phyloP scores from a whole-genome alignment of 92 coral and sea anemone genomes.

The Umimayanthus chanpuru region DNA sequence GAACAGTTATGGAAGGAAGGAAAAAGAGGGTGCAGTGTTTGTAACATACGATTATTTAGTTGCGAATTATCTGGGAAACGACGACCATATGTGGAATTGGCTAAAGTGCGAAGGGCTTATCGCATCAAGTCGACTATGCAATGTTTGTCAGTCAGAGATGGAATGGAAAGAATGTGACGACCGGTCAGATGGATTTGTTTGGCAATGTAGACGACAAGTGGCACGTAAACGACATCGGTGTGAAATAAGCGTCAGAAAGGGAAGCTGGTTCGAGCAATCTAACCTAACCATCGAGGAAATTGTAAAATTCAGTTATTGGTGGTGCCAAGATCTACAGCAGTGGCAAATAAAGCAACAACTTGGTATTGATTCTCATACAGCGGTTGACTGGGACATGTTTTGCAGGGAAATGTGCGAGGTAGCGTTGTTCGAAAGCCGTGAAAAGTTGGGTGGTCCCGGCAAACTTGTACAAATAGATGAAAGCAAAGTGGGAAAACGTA shows the following conservation, averaged over 20 bases:
- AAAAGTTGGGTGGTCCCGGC: too few species aligned
- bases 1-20: too few species aligned
- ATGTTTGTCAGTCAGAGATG: too few species aligned
- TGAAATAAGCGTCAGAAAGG: slow-evolving; percentile 41
- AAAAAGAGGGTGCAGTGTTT: too few species aligned
- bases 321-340: slow-evolving; percentile 42
- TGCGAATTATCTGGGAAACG: too few species aligned
- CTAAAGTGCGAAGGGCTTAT: too few species aligned
- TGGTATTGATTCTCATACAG: slow-evolving; percentile 38
- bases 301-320: slow-evolving; percentile 39
- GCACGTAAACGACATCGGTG: slow-evolving; percentile 44
- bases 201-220: slow-evolving; percentile 45
- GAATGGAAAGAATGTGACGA: slow-evolving; percentile 20
- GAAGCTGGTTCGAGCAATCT: slow-evolving; percentile 52
- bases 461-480: too few species aligned
- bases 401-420: slow-evolving; percentile 58
- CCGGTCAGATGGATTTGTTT: slow-evolving; percentile 42
- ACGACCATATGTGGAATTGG: too few species aligned
- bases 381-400: slow-evolving; percentile 61
- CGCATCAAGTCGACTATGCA: too few species aligned
- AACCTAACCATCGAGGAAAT: slow-evolving; percentile 48
- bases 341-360: slow-evolving; percentile 54
- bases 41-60: too few species aligned
- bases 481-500: too few species aligned
- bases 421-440: neutral